phyloP scores from a whole-genome alignment of 2,888 invertebrate genomes.

The Heliconius ethilla region DNA sequence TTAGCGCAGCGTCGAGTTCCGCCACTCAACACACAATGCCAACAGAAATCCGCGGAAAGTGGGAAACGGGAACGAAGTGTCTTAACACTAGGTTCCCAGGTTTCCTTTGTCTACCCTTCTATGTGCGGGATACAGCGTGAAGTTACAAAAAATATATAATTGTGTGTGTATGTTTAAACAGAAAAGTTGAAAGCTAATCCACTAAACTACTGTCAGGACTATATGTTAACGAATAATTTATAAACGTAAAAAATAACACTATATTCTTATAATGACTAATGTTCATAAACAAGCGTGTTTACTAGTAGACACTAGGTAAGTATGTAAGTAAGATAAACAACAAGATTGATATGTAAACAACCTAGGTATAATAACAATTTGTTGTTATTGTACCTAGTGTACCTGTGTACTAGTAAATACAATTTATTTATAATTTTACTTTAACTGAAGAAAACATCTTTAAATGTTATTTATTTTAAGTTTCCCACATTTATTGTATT shows the following conservation, averaged over 20 bases:
- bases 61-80: too few species aligned
- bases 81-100: too few species aligned
- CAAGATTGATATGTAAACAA: conserved; percentile 9
- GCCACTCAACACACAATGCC: too few species aligned
- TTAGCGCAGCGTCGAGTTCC: not conserved
- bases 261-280: not conserved
- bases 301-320: not conserved
- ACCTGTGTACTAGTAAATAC: not conserved
- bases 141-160: not conserved
- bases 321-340: not conserved
- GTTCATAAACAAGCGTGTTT: not conserved
- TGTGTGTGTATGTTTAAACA: not conserved
- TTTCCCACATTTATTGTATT: not conserved
- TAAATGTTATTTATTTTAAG: not conserved
- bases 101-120: too few species aligned
- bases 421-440: not conserved
- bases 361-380: conserved; percentile 1
- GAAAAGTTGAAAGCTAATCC: not conserved
- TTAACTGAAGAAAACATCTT: not conserved
- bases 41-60: too few species aligned
- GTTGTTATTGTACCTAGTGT: too few species aligned
- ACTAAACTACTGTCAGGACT: not conserved
- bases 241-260: not conserved
- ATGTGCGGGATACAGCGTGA: too few species aligned
- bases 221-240: not conserved